Evolutionary conservation across 2,113 vertebrate species (phyloP).

Genomic region (Stigmatopora argus): DNA sequence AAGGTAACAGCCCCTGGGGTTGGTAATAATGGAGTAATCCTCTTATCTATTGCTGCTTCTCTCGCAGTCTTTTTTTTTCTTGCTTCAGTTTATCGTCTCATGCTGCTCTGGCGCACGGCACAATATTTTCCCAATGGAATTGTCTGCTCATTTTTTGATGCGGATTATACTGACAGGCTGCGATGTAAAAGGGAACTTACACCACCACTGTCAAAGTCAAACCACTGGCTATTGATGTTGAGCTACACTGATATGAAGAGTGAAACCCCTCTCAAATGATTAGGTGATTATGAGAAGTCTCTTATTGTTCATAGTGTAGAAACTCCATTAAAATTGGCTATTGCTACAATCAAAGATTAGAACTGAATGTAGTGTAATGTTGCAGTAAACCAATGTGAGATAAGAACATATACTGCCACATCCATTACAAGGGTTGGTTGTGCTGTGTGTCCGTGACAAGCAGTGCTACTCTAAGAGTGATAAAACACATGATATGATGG

Average conservation of each 20-base stretch:
- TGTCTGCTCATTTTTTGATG: slow-evolving; percentile 33
- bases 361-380: background rate
- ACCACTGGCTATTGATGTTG: background rate
- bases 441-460: slow-evolving; percentile 46
- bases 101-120: slow-evolving; percentile 31
- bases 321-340: background rate
- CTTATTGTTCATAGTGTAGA: background rate
- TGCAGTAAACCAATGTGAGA: background rate
- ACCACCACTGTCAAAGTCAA: slow-evolving; percentile 14
- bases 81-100: slow-evolving; percentile 48
- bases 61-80: slow-evolving; percentile 49
- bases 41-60: slow-evolving; percentile 69
- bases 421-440: slow-evolving; percentile 37
- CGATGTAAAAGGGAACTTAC: slow-evolving; percentile 13
- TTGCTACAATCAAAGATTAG: background rate
- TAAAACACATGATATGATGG: slow-evolving; percentile 38
- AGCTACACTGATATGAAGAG: background rate
- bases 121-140: slow-evolving; percentile 43
- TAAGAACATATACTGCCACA: slow-evolving; percentile 20
- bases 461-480: slow-evolving; percentile 37
- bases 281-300: slow-evolving; percentile 1
- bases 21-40: slow-evolving; percentile 72
- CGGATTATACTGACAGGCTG: slow-evolving; percentile 31
- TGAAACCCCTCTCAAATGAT: background rate
- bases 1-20: slow-evolving; percentile 58